Percentiles rank a stretch among this genome's conserved stretches.
Evolutionary conservation across 2,797 vertebrate species (phyloP).

Genomic region (Sebastiscus tertius): DNA sequence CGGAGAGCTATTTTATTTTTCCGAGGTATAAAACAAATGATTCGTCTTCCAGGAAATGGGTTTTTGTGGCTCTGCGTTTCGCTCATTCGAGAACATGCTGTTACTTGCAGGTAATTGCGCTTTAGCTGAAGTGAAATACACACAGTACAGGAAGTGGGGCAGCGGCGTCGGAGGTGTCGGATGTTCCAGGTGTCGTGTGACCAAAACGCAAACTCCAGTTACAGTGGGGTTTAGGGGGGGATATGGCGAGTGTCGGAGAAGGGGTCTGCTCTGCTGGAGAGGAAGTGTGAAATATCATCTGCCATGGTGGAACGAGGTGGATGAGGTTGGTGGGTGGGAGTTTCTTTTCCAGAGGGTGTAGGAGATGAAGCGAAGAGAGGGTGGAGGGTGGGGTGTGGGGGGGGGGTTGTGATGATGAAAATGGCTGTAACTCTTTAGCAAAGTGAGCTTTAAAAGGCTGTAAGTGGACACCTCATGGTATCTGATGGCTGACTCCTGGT

Average conservation of each 20-base stretch:
- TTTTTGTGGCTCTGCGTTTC: not conserved
- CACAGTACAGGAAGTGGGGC: not conserved
- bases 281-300: conserved; percentile 77
- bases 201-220: conserved; percentile 43
- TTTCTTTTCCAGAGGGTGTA: conserved; percentile 36
- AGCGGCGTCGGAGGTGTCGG: conserved; percentile 26
- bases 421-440: conserved; percentile 64
- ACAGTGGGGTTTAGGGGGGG: conserved; percentile 10
- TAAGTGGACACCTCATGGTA: conserved; percentile 70
- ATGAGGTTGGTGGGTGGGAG: conserved; percentile 45
- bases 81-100: not conserved
- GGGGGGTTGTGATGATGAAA: conserved; percentile 58
- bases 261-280: conserved; percentile 16
- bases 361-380: conserved; percentile 5
- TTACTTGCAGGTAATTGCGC: conserved; percentile 3
- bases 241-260: conserved; percentile 2
- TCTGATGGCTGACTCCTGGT: conserved; percentile 62
- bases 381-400: not conserved
- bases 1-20: conserved; percentile 48
- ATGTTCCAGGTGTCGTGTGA: conserved; percentile 45
- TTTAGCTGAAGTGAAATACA: not conserved
- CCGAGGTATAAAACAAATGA: conserved; percentile 21
- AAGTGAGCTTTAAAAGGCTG: conserved; percentile 71
- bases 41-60: conserved; percentile 47
- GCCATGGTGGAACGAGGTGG: conserved; percentile 22